A percentile compares a stretch with the other conserved stretches of the same genome.
Evolutionary conservation across 2,888 invertebrate genomes (phyloP).

Genomic region (Stenodera caucasica): DNA sequence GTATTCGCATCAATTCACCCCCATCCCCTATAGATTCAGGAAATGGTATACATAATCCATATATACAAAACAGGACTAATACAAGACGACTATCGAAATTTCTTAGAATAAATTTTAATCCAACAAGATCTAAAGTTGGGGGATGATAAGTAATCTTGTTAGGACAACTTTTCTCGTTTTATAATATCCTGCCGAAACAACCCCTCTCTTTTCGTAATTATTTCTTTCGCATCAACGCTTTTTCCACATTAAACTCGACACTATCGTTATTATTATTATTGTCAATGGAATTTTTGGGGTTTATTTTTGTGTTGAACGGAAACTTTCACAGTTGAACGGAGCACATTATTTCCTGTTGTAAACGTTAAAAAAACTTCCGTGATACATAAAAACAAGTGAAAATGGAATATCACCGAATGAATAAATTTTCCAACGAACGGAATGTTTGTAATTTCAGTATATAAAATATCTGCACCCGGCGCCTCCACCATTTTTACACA

Average conservation of each 20-base stretch:
- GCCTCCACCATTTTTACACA: conserved; percentile 2
- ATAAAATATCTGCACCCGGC: background rate
- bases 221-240: background rate
- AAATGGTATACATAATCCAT: conserved; percentile 5
- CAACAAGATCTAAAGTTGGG: conserved; percentile 23
- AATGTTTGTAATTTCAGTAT: background rate
- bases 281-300: background rate
- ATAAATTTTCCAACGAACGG: background rate
- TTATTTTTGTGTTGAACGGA: conserved; percentile 1
- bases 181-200: background rate
- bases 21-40: background rate
- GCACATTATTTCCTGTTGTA: conserved; percentile 4
- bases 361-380: background rate
- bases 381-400: background rate
- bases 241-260: background rate
- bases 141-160: conserved; percentile 22
- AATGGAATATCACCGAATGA: too few species aligned
- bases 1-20: conserved; percentile 5
- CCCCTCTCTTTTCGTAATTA: background rate
- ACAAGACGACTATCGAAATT: background rate
- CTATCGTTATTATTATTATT: background rate
- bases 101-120: conserved; percentile 5
- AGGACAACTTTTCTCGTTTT: conserved; percentile 22
- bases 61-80: background rate
- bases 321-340: background rate